A percentile compares a stretch with the other conserved stretches of the same genome.
Evolutionary conservation across 2,113 vertebrate species (phyloP).

Genomic region (Thalassarche chlororhynchos): DNA sequence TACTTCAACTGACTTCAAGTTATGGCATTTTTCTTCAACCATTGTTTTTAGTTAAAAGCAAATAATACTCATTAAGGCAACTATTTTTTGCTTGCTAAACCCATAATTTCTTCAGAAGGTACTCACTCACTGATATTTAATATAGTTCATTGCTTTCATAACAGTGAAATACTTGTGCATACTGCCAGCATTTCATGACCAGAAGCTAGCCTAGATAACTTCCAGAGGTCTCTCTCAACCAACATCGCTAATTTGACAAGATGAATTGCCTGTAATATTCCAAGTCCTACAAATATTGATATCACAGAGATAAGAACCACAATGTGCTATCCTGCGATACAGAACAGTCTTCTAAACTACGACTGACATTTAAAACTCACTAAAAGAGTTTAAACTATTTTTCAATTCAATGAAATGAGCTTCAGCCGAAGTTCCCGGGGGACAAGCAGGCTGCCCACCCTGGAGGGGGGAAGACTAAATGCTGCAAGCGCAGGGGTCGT

Average conservation of each 20-base stretch:
- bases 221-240: background rate
- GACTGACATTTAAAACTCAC: background rate
- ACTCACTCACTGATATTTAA: background rate
- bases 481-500: accelerated
- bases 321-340: background rate
- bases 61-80: background rate
- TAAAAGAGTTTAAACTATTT: background rate
- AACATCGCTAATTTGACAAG: background rate
- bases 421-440: background rate
- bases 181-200: background rate
- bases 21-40: background rate
- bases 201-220: background rate
- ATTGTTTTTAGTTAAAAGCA: background rate
- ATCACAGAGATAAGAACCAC: background rate
- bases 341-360: background rate
- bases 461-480: background rate
- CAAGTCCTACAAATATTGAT: background rate
- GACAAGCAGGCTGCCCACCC: background rate
- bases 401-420: background rate
- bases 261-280: background rate
- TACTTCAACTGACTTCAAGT: background rate
- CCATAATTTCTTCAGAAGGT: background rate
- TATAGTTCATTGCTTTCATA: background rate
- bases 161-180: background rate
- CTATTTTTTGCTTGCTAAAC: background rate